phyloP scores from a whole-genome alignment of 2,113 vertebrate species.

The Sporophila hypoxantha region DNA sequence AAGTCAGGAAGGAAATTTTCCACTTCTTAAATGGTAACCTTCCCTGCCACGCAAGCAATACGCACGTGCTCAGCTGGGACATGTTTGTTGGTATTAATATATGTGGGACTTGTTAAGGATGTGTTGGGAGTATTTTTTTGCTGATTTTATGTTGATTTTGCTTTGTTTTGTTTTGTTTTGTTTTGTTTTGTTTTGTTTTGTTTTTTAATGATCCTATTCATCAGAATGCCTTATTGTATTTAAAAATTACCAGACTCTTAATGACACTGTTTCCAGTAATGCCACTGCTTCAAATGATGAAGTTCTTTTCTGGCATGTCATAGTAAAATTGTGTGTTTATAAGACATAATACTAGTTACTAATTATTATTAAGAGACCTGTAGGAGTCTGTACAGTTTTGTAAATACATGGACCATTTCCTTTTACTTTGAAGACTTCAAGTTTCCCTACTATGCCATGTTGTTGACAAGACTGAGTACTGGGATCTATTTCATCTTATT shows the following conservation, averaged over 20 bases:
- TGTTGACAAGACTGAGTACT: neutral
- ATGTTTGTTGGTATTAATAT: neutral
- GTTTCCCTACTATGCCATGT: neutral
- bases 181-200: no score
- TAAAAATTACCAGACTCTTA: neutral
- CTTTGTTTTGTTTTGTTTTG: neutral
- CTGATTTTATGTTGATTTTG: neutral
- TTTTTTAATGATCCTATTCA: neutral
- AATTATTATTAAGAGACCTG: neutral
- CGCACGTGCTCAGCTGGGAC: accelerated
- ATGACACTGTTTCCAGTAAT: neutral
- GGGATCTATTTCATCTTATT: neutral
- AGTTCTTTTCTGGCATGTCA: neutral
- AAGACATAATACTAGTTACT: neutral
- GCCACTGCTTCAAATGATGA: neutral
- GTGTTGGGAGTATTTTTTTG: neutral
- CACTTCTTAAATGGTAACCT: neutral
- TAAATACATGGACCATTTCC: neutral
- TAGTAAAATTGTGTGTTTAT: neutral
- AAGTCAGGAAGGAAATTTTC: neutral
- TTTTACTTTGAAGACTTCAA: neutral
- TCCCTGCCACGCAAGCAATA: neutral
- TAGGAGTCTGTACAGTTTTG: neutral
- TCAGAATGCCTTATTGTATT: neutral
- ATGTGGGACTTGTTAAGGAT: neutral